phyloP scores from a whole-genome alignment of 2,797 vertebrate genomes.

The Pseudomugil tenellus region DNA sequence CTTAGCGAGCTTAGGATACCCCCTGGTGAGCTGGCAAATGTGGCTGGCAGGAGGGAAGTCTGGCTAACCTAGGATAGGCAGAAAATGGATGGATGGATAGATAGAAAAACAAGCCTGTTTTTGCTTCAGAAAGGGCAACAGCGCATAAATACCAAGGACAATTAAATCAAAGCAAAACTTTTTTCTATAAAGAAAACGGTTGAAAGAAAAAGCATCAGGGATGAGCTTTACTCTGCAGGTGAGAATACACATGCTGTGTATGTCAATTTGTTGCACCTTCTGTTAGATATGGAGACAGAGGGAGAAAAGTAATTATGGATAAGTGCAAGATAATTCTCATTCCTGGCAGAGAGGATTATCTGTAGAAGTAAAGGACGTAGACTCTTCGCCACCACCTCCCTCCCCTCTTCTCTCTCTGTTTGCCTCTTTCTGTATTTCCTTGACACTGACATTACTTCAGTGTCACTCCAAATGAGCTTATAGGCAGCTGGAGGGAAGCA shows the following conservation, averaged over 20 bases:
- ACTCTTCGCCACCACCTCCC: constrained; percentile 58
- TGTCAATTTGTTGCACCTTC: constrained; percentile 58
- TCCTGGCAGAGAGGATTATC: constrained; percentile 78
- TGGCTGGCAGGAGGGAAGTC: too few relatives aligned
- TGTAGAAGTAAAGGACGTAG: constrained; percentile 70
- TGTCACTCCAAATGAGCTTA: constrained; percentile 85
- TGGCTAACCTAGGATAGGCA: too few relatives aligned
- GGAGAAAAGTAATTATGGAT: constrained; percentile 77
- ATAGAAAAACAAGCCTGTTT: background rate
- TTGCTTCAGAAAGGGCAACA: background rate
- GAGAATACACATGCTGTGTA: constrained; percentile 35
- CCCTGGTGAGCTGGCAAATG: too few relatives aligned
- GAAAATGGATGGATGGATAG: too few relatives aligned
- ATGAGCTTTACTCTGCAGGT: constrained; percentile 27
- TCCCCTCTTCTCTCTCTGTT: constrained; percentile 36
- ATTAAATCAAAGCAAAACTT: background rate
- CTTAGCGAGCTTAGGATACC: too few relatives aligned
- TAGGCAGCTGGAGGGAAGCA: constrained; percentile 80
- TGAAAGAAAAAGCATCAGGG: background rate
- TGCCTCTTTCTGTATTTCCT: constrained; percentile 72
- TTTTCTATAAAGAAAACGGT: background rate
- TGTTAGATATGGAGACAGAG: constrained; percentile 54
- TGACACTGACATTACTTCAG: constrained; percentile 81
- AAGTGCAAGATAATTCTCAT: constrained; percentile 81
- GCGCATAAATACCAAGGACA: background rate